Evolutionary conservation across 2,113 vertebrate genomes (phyloP).

Genomic region (Aix galericulata): DNA sequence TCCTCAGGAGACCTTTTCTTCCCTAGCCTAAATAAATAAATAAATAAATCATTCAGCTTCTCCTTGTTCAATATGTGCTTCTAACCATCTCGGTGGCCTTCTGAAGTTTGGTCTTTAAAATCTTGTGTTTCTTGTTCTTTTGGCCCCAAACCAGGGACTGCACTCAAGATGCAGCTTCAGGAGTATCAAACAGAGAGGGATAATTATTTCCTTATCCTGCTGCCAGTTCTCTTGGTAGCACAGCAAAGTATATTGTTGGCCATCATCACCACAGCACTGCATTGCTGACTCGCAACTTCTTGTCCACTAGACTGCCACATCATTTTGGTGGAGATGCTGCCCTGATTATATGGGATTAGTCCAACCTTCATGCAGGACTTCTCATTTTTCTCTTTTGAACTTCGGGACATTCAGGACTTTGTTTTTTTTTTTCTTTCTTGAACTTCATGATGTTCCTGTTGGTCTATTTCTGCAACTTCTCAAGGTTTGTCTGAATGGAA

Average conservation of each 20-base stretch:
- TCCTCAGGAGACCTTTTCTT: neutral
- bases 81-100: neutral
- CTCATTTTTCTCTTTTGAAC: neutral
- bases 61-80: neutral
- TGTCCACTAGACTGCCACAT: neutral
- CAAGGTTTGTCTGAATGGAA: neutral
- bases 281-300: neutral
- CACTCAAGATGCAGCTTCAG: neutral
- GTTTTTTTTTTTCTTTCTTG: neutral
- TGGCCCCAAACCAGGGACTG: neutral
- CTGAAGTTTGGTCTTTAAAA: neutral
- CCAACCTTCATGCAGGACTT: neutral
- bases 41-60: neutral
- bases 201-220: neutral
- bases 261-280: neutral
- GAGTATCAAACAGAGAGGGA: neutral
- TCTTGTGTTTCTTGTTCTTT: neutral
- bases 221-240: accelerated
- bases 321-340: neutral
- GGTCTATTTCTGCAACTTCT: neutral
- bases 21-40: neutral
- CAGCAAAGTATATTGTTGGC: neutral
- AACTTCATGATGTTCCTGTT: neutral
- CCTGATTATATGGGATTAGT: neutral
- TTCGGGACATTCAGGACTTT: neutral